Percentiles rank a stretch among this genome's conserved stretches.
phyloP scores from a whole-genome alignment of 2,888 invertebrate genomes.

The Epiperipatus broadwayi region DNA sequence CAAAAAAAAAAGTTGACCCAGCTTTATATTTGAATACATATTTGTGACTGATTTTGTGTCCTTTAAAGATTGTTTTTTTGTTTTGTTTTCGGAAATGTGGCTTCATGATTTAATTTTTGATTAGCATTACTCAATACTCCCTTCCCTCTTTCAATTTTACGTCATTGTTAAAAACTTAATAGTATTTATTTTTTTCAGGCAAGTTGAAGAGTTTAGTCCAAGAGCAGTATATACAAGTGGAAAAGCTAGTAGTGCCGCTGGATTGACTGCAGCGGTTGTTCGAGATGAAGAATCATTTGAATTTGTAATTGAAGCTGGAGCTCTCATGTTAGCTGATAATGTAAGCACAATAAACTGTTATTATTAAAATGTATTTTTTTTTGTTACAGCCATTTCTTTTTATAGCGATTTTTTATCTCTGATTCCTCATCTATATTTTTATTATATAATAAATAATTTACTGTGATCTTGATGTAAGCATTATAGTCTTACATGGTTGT shows the following conservation, averaged over 20 bases:
- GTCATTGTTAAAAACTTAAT: neutral
- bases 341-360: conserved; percentile 29
- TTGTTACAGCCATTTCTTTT: conserved; percentile 1
- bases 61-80: no score
- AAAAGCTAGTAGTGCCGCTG: conserved; percentile 92
- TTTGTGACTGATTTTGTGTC: no score
- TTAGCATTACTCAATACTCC: conserved; percentile 13
- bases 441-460: no score
- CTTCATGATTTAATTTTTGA: conserved; percentile 6
- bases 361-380: neutral
- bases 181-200: conserved; percentile 19
- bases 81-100: neutral
- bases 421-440: no score
- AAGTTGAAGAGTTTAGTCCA: conserved; percentile 71
- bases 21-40: no score
- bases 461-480: no score
- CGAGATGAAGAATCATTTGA: conserved; percentile 92
- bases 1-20: no score
- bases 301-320: conserved; percentile 99
- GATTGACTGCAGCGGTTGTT: conserved; percentile 95
- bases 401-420: no score
- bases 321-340: conserved; percentile 95
- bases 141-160: no score
- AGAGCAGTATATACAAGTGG: conserved; percentile 96
- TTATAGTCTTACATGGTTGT: no score